These are phyloP conservation scores for Lasiurus cinereus DNA, from an alignment of 2,113 vertebrate species.

Conservation along the genomic window DNA sequence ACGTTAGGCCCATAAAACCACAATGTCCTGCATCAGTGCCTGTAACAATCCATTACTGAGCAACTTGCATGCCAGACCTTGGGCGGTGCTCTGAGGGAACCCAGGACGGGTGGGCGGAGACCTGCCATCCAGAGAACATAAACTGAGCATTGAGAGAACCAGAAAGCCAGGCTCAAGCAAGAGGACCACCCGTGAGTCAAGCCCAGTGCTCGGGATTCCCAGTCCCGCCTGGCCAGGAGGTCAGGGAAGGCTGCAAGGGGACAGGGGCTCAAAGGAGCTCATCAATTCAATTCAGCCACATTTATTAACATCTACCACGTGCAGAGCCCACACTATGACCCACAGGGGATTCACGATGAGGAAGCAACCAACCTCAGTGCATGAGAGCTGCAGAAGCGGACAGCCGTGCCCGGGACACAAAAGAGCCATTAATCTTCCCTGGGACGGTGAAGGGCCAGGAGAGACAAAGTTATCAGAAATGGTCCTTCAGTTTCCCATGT, in stretches of 20 bases:
- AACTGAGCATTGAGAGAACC: not conserved
- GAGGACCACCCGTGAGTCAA: not conserved
- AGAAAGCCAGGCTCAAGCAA: not conserved
- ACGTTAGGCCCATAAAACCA: not conserved
- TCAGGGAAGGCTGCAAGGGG: not conserved
- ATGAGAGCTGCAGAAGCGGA: not conserved
- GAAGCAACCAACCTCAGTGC: not conserved
- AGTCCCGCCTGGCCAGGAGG: not conserved
- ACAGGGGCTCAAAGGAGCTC: not conserved
- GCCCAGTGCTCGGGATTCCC: not conserved
- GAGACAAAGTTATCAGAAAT: not conserved
- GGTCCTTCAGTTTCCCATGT: not conserved
- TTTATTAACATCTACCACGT: not conserved
- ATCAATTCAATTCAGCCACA: not conserved
- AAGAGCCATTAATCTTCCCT: not conserved
- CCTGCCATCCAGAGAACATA: not conserved
- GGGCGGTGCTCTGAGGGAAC: not conserved
- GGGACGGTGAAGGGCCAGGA: not conserved
- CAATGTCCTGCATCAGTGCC: rapidly evolving
- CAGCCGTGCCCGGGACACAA: not conserved
- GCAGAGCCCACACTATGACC: not conserved
- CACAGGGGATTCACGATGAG: not conserved
- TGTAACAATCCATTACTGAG: not conserved
- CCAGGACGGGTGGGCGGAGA: not conserved
- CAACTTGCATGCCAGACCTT: not conserved